Percentiles rank a stretch among this genome's conserved stretches.
phyloP scores from a whole-genome alignment of 1,140 invertebrate species.

The Papilio polyxenes region DNA sequence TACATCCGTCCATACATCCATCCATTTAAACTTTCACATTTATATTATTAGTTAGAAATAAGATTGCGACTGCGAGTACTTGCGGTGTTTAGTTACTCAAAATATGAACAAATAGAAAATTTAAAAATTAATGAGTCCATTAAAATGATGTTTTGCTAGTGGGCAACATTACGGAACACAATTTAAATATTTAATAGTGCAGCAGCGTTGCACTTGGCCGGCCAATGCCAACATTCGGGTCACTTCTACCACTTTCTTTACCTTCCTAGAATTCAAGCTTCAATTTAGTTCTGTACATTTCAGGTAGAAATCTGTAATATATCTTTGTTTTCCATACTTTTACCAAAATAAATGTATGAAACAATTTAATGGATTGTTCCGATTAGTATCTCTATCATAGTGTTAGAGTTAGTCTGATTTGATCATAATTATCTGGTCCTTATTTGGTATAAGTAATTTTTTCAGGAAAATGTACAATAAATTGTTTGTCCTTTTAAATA shows the following conservation, averaged over 20 bases:
- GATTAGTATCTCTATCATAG: background rate
- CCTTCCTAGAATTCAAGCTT: background rate
- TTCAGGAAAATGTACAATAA: too few relatives aligned
- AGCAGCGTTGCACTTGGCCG: background rate
- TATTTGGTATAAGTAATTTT: too few relatives aligned
- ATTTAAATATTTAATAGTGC: background rate
- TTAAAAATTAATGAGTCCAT: background rate
- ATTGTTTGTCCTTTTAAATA: too few relatives aligned
- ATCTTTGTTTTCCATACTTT: background rate
- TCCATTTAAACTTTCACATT: too few relatives aligned
- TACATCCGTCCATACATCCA: too few relatives aligned
- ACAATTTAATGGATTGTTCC: background rate
- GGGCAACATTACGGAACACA: slow-evolving; percentile 1
- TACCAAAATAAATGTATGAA: background rate
- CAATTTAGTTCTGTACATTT: background rate
- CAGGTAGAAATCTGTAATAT: background rate
- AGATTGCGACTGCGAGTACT: too few relatives aligned
- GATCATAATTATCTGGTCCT: background rate
- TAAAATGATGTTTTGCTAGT: background rate
- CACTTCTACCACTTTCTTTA: slow-evolving; percentile 4
- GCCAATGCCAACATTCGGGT: background rate
- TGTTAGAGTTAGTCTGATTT: too few relatives aligned
- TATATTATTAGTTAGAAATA: too few relatives aligned
- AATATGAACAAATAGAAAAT: background rate
- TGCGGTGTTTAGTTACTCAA: too few relatives aligned